Base-by-base conservation (phyloP, 2,113 vertebrate genomes). In the Jacana jacana region DNA sequence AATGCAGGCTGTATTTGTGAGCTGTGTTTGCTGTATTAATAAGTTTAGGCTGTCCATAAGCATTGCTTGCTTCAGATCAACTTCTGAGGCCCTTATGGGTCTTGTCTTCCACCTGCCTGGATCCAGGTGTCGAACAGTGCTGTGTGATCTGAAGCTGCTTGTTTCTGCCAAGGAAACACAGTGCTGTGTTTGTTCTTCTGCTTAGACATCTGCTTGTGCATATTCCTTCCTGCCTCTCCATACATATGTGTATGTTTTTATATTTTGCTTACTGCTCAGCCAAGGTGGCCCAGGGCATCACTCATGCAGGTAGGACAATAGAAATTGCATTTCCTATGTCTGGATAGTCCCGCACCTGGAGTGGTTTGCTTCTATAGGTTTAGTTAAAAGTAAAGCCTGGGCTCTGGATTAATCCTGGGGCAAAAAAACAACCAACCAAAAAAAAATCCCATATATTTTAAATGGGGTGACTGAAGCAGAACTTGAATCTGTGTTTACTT, bases 281-380 rank as follows among this genome's bases (percentile, higher is more conserved):
- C 96, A 97, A 94, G 96, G 87, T 96, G 95, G 58, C 82, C 93
- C 98, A 88, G 98, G 97, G 97, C 96, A 98, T 88, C 97, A 97
- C 42, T 95, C 97, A 71, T 99, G 98, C 98, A 99, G 98, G 98
- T 98, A 98, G 94, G 97, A 97, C 66, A 79, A 86, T 6, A 93
- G 88, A 91, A 94, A 84, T 88, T 88, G 20, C 19, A 42, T 93
- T 94, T 93, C 17, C 4, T 83, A 4, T 60, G 44, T 91, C 24
- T 72, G 48, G 55, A 33, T 11, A 33, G 39, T 82, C 19, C 16
- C 18, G 75, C 19, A 52, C 31, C 11, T 35, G 51, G 51, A 81
- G 80, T 57, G 54, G 11, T 44, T 82, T 15, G 23, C 22, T 82
- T 82, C 13, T 35, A 9, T 48, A 81, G 11, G 9, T 83, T 64